A percentile compares a stretch with the other conserved stretches of the same genome.
phyloP scores from a whole-genome alignment of 2,113 vertebrate species.

The Menura novaehollandiae region DNA sequence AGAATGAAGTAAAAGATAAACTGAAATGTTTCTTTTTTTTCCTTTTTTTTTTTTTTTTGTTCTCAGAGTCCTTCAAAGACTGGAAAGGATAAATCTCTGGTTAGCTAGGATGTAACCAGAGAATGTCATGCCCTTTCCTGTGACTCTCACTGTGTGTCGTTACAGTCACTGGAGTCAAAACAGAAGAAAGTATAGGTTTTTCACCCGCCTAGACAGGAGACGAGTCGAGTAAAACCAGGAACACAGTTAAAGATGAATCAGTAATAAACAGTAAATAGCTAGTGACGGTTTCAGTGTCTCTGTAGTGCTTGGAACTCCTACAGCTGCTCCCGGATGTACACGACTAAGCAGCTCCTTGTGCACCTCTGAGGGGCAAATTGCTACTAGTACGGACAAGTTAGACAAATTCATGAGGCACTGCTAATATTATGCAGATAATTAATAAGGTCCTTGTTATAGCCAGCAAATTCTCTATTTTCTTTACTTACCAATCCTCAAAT shows the following conservation, averaged over 20 bases:
- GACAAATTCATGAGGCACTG: neutral
- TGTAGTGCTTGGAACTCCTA: neutral
- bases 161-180: neutral
- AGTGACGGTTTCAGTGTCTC: neutral
- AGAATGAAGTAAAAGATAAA: neutral
- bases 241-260: neutral
- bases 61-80: neutral
- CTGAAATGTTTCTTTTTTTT: neutral
- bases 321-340: neutral
- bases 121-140: neutral
- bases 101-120: neutral
- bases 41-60: too few relatives aligned
- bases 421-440: neutral
- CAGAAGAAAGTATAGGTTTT: neutral
- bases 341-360: rapidly evolving
- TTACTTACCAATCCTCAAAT: neutral
- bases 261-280: neutral
- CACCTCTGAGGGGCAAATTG: neutral
- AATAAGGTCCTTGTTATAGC: neutral
- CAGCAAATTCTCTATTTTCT: neutral
- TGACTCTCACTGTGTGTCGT: neutral
- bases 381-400: neutral
- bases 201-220: neutral
- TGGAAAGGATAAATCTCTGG: neutral
- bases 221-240: neutral